These are phyloP conservation scores for Drosophila sordidula DNA, from an alignment of 2,888 invertebrate species.

Conservation along the genomic window DNA sequence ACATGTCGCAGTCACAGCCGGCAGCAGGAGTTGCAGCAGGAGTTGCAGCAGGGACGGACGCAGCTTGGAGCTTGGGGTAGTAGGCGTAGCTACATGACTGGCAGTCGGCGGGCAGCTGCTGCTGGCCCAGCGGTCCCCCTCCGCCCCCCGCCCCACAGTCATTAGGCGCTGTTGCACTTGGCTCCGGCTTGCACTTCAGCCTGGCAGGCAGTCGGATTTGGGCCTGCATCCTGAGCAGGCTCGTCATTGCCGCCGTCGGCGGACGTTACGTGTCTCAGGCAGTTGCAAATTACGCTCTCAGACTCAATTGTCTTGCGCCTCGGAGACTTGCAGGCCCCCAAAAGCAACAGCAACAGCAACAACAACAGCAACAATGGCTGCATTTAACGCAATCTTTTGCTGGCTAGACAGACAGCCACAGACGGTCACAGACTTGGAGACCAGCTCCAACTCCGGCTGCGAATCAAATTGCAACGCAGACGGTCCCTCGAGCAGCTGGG, in stretches of 20 bases:
- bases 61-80: conserved; percentile 34
- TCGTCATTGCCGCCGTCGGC: conserved; percentile 47
- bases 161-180: conserved; percentile 70
- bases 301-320: conserved; percentile 83
- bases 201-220: conserved; percentile 44
- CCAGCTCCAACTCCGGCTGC: conserved; percentile 12
- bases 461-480: conserved; percentile 45
- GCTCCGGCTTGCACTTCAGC: conserved; percentile 60
- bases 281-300: conserved; percentile 82
- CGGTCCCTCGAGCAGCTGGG: conserved; percentile 34
- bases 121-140: conserved; percentile 5
- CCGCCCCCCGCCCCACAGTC: conserved; percentile 42
- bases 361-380: conserved; percentile 62
- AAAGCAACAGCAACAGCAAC: conserved; percentile 48
- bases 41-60: conserved; percentile 2
- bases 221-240: conserved; percentile 71
- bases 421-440: conserved; percentile 48
- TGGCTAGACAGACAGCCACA: conserved; percentile 74
- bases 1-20: conserved; percentile 64
- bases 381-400: conserved; percentile 76
- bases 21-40: conserved; percentile 10
- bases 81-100: conserved; percentile 56
- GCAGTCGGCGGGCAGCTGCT: conserved; percentile 34
- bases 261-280: conserved; percentile 75
- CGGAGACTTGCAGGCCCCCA: conserved; percentile 57